Evolutionary conservation across 1,140 invertebrate species (phyloP).

Genomic region (Aphelenchoides fujianensis): DNA sequence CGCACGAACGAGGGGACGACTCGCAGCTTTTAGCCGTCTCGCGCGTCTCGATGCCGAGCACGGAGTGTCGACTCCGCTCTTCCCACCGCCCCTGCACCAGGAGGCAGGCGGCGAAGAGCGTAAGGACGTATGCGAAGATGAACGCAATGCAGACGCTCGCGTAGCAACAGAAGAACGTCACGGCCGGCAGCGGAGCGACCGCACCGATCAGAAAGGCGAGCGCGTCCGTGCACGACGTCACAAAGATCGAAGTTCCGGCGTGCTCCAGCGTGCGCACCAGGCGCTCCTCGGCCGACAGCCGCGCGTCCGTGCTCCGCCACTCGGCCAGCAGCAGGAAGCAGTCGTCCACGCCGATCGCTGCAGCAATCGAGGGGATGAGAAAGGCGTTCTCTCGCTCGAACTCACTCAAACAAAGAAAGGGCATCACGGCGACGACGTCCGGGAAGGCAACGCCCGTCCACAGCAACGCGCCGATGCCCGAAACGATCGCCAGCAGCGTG

Average conservation of each 20-base stretch:
- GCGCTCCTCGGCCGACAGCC: constrained; percentile 64
- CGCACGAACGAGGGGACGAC: constrained; percentile 9
- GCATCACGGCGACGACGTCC: constrained; percentile 85
- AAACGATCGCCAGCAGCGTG: constrained; percentile 80
- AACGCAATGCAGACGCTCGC: constrained; percentile 47
- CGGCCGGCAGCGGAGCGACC: constrained; percentile 79
- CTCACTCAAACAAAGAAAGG: constrained; percentile 88
- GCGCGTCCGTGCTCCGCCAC: constrained; percentile 65
- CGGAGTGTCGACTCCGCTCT: constrained; percentile 36
- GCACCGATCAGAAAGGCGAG: constrained; percentile 91
- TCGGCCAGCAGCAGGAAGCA: constrained; percentile 54
- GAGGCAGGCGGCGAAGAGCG: constrained; percentile 48
- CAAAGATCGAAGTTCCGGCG: constrained; percentile 91
- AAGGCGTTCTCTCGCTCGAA: too few species aligned
- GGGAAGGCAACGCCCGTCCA: constrained; percentile 87
- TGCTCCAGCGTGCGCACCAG: constrained; percentile 77
- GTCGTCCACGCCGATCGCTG: constrained; percentile 58
- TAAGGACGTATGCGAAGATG: constrained; percentile 53
- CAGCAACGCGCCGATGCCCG: constrained; percentile 83
- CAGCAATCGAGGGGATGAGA: constrained; percentile 30
- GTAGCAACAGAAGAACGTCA: constrained; percentile 53
- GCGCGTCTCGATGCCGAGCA: constrained; percentile 27
- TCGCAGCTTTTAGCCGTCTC: not conserved
- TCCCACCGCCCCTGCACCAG: constrained; percentile 50
- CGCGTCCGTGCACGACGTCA: constrained; percentile 91